Evolutionary conservation across 2,113 vertebrate genomes (phyloP), one percentile per base, ranked within the genome.

Genomic region (Ceyx melanurus): DNA sequence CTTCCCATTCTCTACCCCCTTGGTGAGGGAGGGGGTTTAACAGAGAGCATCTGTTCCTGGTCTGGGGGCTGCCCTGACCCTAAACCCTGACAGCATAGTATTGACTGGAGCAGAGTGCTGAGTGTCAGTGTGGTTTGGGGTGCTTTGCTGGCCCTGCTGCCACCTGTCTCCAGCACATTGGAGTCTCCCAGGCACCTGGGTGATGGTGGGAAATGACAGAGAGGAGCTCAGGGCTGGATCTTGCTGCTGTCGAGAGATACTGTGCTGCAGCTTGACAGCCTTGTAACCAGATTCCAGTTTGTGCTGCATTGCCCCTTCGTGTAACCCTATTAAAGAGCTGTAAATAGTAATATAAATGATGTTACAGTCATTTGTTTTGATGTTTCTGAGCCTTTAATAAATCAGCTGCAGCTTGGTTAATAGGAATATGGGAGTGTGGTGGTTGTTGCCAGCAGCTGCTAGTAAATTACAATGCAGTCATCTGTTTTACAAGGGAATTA

Each of bases 301-400:
- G 92, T 78, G 91, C 91, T 96, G 94, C 82, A 54, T 96, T 96
- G 96, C 95, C 96, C 97, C 96, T 97, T 93, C 70, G 3, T 77
- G 56, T 97, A 97, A 97, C 97, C 97, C 97, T 97, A 97, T 98
- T 97, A 97, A 97, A 94, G 94, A 93, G 96, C 97, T 97, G 97
- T 97, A 98, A 97, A 97, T 97, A 97, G 97, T 96, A 96, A 96
- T 97, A 95, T 97, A 97, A 97, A 97, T 97, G 97, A 98, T 98
- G 97, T 97, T 97, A 97, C 97, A 97, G 97, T 97, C 97, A 97
- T 98, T 98, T 97, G 97, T 98, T 98, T 98, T 98, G 97, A 98
- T 97, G 97, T 97, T 97, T 96, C 96, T 43, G 86, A 96, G 97
- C 97, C 97, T 96, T 97, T 97, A 97, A 98, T 98, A 98, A 98